Evolutionary conservation across 2,888 invertebrate species (phyloP), one percentile per base, ranked within the genome.

Genomic region (Pandemis heparana): DNA sequence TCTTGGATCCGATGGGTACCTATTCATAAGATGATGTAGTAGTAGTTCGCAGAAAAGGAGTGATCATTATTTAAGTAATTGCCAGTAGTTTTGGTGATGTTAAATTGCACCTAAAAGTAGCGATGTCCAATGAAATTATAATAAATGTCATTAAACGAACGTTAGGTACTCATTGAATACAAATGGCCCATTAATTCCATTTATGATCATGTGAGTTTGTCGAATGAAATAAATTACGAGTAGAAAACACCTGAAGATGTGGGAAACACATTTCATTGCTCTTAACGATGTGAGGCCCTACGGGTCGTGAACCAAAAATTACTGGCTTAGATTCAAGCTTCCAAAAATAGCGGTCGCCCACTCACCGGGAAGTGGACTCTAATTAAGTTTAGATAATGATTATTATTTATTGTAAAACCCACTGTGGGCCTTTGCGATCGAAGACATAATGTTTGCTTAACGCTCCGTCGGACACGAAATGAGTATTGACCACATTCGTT

Each of bases 321-420:
- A 78, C 80, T 79, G 78, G 78, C 79, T 75, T 70, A 51, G 76
- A 80, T 79, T 80, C 91, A 87, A 88, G 89, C 84, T 90, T 81
- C 92, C 92, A 85, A 89, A 92, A 86, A 88, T 81, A 87, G 87
- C 78, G 75, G 46, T 81, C 82, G 79, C 91, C 91, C 90, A 91
- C 91, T 85, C 78, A 87, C 83, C 86, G 88, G 90, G 90, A 90
- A 90, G 83, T 64, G 48, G 18, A 61, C 74, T 77, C 80, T 87
- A 84, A 83, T 86, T 82, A 83, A 77, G 78, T 79, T 74, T 76
- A 75, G 77, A 80, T 80, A 76, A 77, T 80, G 80, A 82, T 82
- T 81, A 82, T 78, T 76, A 59, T 51, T 64, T 74, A 62, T 59
- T 48, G 63, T 70, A 60, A 63, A 64, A 51, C 60, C 48, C 64